Base-by-base conservation (phyloP, 2,888 invertebrate genomes). In the Bedellia somnulentella region DNA sequence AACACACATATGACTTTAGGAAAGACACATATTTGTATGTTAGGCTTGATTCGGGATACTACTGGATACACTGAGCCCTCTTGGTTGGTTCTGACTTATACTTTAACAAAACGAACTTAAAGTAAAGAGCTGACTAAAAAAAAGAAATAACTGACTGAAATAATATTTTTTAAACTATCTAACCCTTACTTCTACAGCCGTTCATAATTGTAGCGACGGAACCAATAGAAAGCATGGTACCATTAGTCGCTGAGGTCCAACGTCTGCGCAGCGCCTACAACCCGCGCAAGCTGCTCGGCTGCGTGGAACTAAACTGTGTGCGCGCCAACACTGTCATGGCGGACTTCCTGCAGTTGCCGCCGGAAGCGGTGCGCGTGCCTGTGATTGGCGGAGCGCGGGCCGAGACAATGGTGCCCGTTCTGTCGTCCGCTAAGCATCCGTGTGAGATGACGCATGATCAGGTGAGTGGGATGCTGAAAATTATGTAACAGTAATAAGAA, bases 251-350 rank as follows among this genome's bases (percentile, higher is more conserved):
- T 4, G 87, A 87, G 53, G 80, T 87, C 14, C 80, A 81, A 52
- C 82, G 86, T 37, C 77, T 73, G 2, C 61, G 71, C 4, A 49
- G 52, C 3, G 33, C 45, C 1, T 71, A 70, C 46, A 60, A 70
- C 37, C 57, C 71, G 2, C 56, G 68, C 6, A 37, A 42, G 2
- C 37, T 75, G 3, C 80, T 87, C 45, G 87, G 87, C 22, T 83
- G 85, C 28, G 86, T 86, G 12, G 83, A 86, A 33, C 56, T 86
- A 29, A 86, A 87, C 59, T 78, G 84, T 35, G 83, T 87, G 21
- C 64, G 87, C 35, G 82, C 87, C 1, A 84, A 83, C 52, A 81
- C 86, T 1, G 85, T 86, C 43, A 67, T 87, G 15, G 81, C 86
- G 1, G 83, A 85, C 47, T 80, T 81, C 30, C 45, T 83, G 56